Evolutionary conservation across 2,888 invertebrate genomes (phyloP), one percentile per base, ranked within the genome.

Genomic region (Ectemnius lituratus): DNA sequence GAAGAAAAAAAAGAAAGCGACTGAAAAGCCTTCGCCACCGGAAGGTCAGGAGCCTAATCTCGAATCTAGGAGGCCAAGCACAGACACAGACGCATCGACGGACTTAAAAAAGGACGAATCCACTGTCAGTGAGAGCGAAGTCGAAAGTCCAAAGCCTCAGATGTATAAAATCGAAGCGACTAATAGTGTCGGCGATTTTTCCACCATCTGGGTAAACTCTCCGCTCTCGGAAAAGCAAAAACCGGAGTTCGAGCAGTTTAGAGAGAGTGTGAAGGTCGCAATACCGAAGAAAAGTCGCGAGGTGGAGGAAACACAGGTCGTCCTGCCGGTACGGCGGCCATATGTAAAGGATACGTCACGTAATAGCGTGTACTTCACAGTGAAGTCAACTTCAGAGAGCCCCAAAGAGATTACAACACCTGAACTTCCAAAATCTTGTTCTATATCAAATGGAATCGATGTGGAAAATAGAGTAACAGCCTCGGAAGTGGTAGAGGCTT

Each of bases 131-230:
- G n/a, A 58, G 14, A 23, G 70, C 20, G 23, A 47, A 0, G 37
- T 37, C 37, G 60, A 62, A 14, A 28, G 37, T 1, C n/a, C 61
- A 4, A 69, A 27, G 27, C 16, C 75, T 1, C 81, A 76, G 59
- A 76, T 84, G 62, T 88, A 84, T 57, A 89, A 89, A 65, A 77
- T 90, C 37, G 90, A 90, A 59, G 89, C 89, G 1, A 86, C 84
- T 27, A 90, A 90, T 68, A 90, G 89, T 52, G 88, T 86, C 0
- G 90, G 88, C 0, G 90, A 90, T 58, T 86, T 90, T 18, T 87
- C 90, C 0, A 89, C 88, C 0, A 58, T 89, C 0, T 83, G 78
- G 85, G 67, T 89, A 14, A 88, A 85, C 47, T 76, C 85, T 0
- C 65, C 68, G 0, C 58, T 23, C 0, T 68, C 27, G 4, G 75